Evolutionary conservation across 2,797 vertebrate species (phyloP), one percentile per base, ranked within the genome.

Genomic region (Chloroceryle inda): DNA sequence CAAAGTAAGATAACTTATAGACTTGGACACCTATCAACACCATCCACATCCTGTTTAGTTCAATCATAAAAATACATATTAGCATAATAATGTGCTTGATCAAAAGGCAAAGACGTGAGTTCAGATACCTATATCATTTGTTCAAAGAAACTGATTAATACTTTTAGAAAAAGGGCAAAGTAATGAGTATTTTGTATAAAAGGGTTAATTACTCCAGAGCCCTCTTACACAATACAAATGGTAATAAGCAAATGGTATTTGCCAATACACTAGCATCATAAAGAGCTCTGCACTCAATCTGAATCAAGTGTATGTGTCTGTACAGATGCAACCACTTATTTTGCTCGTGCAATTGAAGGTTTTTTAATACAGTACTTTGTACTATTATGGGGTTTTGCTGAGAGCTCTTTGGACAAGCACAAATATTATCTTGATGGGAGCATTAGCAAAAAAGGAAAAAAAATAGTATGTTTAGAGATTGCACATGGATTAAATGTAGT

Each of bases 1-100:
- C 11, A 47, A 12, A 85, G 9, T 26, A 55, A 74, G 38, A 3
- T n/a, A 81, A 56, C 11, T 64, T 18, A 31, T 0, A 0, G 17
- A 44, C 14, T 55, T n/a, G 20, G 50, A 79, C 6, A 5, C 4
- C 45, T 38, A 85, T 73, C 21, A 21, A 47, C n/a, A 77, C 5
- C 62, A 52, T 26, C 27, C 37, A 63, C 22, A 10, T 66, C 69
- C 68, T 47, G 11, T 44, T 69, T 33, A 35, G 45, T 29, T 64
- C 44, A 17, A 33, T 33, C 40, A 52, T 31, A 74, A 74, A 90
- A 87, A 58, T 13, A 9, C 5, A 45, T 18, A 4, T 8, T 10
- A 66, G 50, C 10, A 59, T 52, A 69, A 73, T 14, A 76, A 75
- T 2, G 7, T 31, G 58, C 47, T 66, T 82, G 26, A 89, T 50